Percentiles rank a stretch among this genome's conserved stretches.
Evolutionary conservation across 2,113 vertebrate genomes (phyloP).

Genomic region (Alouatta palliata): DNA sequence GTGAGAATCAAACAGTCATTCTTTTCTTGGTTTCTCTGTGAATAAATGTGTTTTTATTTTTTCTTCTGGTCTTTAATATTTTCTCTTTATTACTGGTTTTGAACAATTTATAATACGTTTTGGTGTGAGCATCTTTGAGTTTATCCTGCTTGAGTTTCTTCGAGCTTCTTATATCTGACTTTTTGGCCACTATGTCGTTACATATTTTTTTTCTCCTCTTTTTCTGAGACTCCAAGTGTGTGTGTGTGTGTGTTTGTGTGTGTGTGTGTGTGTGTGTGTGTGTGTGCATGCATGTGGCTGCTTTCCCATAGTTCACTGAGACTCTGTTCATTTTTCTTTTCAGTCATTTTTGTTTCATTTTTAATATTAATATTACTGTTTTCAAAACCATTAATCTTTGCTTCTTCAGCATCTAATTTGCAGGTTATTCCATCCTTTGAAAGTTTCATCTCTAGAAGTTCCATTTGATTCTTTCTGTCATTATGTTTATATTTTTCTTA

Average conservation of each 20-base stretch:
- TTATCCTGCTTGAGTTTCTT: background rate
- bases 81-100: background rate
- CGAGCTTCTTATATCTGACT: background rate
- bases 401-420: background rate
- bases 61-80: background rate
- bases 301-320: background rate
- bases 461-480: background rate
- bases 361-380: background rate
- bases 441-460: background rate
- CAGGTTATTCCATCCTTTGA: background rate
- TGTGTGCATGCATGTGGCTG: background rate
- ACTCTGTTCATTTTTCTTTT: background rate
- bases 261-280: fast-evolving
- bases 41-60: background rate
- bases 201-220: background rate
- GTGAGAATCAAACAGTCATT: background rate
- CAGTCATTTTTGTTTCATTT: background rate
- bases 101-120: background rate
- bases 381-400: background rate
- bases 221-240: background rate
- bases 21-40: background rate
- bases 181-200: background rate
- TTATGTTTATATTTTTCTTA: background rate
- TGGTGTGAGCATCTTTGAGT: background rate
- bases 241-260: background rate